Evolutionary conservation across 1,140 invertebrate species (phyloP).

Genomic region (Lasioglossum albipes): DNA sequence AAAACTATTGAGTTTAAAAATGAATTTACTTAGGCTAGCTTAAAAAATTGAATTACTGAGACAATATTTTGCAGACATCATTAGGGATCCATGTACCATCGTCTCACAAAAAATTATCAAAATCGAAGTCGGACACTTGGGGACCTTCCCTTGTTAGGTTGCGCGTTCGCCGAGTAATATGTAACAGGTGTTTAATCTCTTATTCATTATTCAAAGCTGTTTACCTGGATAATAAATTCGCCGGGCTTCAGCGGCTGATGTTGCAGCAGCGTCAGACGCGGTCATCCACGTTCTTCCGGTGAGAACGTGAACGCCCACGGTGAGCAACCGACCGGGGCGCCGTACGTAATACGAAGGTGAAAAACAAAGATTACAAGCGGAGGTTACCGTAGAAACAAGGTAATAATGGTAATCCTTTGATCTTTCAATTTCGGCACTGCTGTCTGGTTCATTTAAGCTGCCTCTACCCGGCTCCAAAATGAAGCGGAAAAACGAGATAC

Average conservation of each 20-base stretch:
- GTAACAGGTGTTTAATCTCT: neutral
- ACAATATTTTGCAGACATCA: too few species aligned
- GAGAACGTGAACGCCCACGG: neutral
- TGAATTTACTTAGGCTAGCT: too few species aligned
- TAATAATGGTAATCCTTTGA: slow-evolving; percentile 66
- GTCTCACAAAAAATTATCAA: too few species aligned
- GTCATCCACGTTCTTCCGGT: neutral
- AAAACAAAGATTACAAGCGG: slow-evolving; percentile 50
- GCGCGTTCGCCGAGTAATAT: too few species aligned
- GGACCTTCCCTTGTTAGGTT: too few species aligned
- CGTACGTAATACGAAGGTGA: neutral
- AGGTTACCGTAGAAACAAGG: slow-evolving; percentile 19
- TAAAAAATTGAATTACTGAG: too few species aligned
- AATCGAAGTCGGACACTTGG: too few species aligned
- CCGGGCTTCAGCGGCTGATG: neutral
- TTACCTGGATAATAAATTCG: neutral
- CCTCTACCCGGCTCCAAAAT: neutral
- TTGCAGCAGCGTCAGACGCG: neutral
- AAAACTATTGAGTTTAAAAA: too few species aligned
- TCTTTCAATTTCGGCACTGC: slow-evolving; percentile 68
- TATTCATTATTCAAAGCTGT: neutral
- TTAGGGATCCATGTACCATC: too few species aligned
- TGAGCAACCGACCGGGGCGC: neutral
- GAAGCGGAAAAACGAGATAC: slow-evolving; percentile 3
- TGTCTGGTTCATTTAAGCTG: slow-evolving; percentile 4